Evolutionary conservation across 2,797 vertebrate species (phyloP).

Genomic region (Zalophus californianus): DNA sequence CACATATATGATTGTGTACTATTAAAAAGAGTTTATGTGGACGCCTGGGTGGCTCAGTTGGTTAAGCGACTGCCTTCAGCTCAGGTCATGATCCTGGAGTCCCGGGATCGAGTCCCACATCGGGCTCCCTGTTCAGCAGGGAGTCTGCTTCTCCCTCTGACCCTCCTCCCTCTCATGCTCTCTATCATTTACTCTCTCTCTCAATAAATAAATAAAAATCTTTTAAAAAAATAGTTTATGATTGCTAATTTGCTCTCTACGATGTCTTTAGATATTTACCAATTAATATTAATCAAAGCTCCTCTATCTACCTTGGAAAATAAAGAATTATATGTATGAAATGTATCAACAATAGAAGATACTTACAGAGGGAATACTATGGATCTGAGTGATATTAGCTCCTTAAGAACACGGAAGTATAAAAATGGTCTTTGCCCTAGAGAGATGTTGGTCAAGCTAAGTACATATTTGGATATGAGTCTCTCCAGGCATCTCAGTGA

Average conservation of each 20-base stretch:
- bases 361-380: not conserved
- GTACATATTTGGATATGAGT: conserved; percentile 10
- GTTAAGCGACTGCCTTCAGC: too few relatives aligned
- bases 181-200: too few relatives aligned
- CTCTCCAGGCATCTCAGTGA: not conserved
- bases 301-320: conserved; percentile 37
- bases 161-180: too few relatives aligned
- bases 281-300: conserved; percentile 17
- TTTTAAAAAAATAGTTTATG: not conserved
- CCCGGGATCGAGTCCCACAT: too few relatives aligned
- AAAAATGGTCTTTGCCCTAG: conserved; percentile 39
- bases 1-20: not conserved
- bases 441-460: not conserved
- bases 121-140: too few relatives aligned
- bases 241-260: conserved; percentile 12
- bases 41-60: too few relatives aligned
- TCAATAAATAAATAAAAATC: too few relatives aligned
- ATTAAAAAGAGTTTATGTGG: conserved; percentile 13
- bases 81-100: too few relatives aligned
- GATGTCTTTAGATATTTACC: not conserved
- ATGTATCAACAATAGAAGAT: not conserved
- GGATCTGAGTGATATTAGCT: not conserved
- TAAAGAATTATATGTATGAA: conserved; percentile 14
- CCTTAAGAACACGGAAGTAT: not conserved
- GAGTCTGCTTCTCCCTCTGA: too few relatives aligned